Base-by-base conservation (phyloP, 2,888 invertebrate species). In the Mylabris sibirica region DNA sequence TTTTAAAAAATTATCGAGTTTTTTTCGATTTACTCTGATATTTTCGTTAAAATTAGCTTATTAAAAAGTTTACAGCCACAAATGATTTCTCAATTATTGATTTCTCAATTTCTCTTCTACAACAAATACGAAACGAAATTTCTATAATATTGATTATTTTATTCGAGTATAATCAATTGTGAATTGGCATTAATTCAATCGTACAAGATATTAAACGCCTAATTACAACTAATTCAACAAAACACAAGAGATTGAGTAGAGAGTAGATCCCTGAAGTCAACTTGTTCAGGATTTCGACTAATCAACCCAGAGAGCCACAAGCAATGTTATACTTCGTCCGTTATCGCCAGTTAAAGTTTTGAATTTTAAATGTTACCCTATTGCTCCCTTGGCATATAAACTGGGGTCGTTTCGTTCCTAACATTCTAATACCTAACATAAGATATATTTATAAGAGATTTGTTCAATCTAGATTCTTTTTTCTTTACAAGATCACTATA, bases 271-370 rank as follows among this genome's bases (percentile, higher is more conserved):
- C 69, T 38, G 35, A 66, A 69, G 70, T 72, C 67, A 72, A 72
- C 72, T 72, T 72, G 67, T 70, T 67, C 70, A 65, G 67, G 70
- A 72, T 72, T 70, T 70, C 66, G 67, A 69, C 72, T 72, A 72
- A 72, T 72, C 72, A 70, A 70, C 67, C 66, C 69, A 57, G 61
- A 70, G 41, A 64, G 66, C 67, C 72, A 70, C 69, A 72, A 70
- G 70, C 67, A 69, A 69, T 62, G 68, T 68, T 30, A 64, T 64
- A 66, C 67, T 65, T 72, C 63, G 60, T 60, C 65, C 67, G 68
- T 64, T 73, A 71, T 71, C 71, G 65, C 73, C 69, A 69, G 67
- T 73, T 73, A 71, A 71, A 73, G 69, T 73, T 73, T 73, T 73
- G 71, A 73, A 73, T 73, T 73, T 73, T 73, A 73, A 73, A 73